Percentiles rank a stretch among this genome's conserved stretches.
Conservation (phyloP, 2,113 vertebrate species). For the Serinus canaria region DNA sequence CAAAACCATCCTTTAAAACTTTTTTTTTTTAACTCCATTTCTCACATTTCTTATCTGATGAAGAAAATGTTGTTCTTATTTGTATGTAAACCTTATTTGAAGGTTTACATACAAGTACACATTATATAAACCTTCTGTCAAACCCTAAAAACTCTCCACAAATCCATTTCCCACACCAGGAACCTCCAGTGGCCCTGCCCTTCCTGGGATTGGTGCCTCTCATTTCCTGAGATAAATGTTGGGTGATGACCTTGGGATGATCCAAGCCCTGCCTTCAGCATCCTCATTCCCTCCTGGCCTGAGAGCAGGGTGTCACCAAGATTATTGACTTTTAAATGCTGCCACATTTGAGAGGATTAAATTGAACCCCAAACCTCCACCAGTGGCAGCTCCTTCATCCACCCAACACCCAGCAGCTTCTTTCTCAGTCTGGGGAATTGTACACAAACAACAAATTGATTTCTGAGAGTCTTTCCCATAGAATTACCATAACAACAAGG, state of each 20-base stretch:
- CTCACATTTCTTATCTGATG: background rate
- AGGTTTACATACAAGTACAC: background rate
- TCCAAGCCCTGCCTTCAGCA: background rate
- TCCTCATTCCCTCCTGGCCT: background rate
- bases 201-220: background rate
- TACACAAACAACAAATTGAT: background rate
- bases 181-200: background rate
- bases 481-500: conserved; percentile 41
- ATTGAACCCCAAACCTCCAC: background rate
- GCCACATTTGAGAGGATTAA: background rate
- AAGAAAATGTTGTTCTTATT: no score
- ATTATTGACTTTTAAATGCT: background rate
- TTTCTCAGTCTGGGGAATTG: background rate
- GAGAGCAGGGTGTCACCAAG: background rate
- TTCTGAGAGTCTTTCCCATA: background rate
- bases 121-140: background rate
- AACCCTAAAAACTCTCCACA: background rate
- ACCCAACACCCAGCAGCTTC: background rate
- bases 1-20: background rate
- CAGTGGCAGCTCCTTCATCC: background rate
- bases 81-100: background rate
- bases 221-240: background rate
- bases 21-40: background rate
- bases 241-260: background rate
- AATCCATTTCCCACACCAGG: background rate